Evolutionary conservation across 2,797 vertebrate genomes (phyloP), one percentile per base, ranked within the genome.

Genomic region (Falco naumanni): DNA sequence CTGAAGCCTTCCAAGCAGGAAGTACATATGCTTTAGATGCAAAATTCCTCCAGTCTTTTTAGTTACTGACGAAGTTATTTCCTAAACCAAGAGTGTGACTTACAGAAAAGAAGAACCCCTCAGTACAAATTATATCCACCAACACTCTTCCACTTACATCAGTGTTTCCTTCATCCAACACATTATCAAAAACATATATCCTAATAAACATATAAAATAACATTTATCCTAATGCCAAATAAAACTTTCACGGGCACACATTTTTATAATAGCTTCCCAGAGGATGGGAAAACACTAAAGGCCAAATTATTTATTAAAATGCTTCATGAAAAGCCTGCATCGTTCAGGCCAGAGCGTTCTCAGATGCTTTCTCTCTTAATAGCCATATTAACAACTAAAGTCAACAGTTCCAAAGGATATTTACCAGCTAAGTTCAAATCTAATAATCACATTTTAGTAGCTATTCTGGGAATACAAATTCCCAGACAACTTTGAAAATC

Each of bases 1-100:
- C 45, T 76, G 69, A 84, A 94, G 47, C 29, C 41, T 72, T 75
- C 71, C 87, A 92, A 94, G 37, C 56, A 96, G 91, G 91, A 96
- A 95, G n/a, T 16, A 69, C 6, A 75, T 77, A 68, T 78, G 68
- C 79, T 87, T 94, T 26, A 75, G 29, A 93, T 59, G 79, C 92
- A 95, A 94, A 93, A 94, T 89, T 93, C 89, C 37, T 87, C 57
- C 2, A 0, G 15, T 77, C 57, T 74, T 87, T 69, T 81, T 50
- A 74, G 34, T 78, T 89, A 91, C 72, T 81, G 83, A 78, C 45
- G 72, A 87, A 87, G 59, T 61, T 89, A 75, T 66, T 88, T 65
- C 77, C 53, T 86, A 75, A 86, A 81, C 17, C 1, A 1, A 47
- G 31, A 77, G 68, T 39, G 45, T 11, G 4, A 91, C 43, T 78